Base-by-base conservation (phyloP, 1,140 invertebrate genomes). In the Drosophila prosaltans region DNA sequence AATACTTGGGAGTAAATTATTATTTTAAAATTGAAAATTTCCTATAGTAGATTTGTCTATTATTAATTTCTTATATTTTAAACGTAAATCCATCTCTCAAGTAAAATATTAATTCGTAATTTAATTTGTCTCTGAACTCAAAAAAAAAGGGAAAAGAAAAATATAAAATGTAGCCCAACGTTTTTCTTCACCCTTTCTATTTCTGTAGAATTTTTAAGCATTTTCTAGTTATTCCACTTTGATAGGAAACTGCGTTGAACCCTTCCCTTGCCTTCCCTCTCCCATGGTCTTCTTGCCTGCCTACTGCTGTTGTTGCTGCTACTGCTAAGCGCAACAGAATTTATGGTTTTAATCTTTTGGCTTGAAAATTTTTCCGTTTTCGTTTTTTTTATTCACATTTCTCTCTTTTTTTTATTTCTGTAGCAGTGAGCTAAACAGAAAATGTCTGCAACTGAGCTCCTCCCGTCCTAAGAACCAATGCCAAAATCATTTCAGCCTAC, bases 261-360 rank as follows among this genome's bases (percentile, higher is more conserved):
- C 57, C 41, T 67, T 62, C 36, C 55, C 21, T 21, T 21, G 43
- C 55, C 54, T 32, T 74, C 55, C 54, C 69, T n/a, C 21, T 16
- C 59, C 28, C 30, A 6, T 16, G 16, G 16, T 16, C 16, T 16
- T 16, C 16, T 16, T 16, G 16, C 16, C 16, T 16, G 10, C 55
- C 55, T 11, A 32, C 6, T 30, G 32, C 55, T 59, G n/a, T n/a
- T n/a, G n/a, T n/a, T n/a, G 41, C 59, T 36, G 32, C 32, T 30
- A 4, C 55, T 72, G 51, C 74, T 78, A 74, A 74, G 74, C 66
- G 75, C 75, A 72, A 67, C 76, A 58, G 66, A 88, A 88, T 88
- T 81, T 83, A 88, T 88, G 84, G 78, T 81, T 88, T 88, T 89
- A 88, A 88, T 88, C 84, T 89, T 80, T 75, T 75, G 80, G 72